Evolutionary conservation across 2,797 vertebrate species (phyloP).

Genomic region (Decapterus maruadsi): DNA sequence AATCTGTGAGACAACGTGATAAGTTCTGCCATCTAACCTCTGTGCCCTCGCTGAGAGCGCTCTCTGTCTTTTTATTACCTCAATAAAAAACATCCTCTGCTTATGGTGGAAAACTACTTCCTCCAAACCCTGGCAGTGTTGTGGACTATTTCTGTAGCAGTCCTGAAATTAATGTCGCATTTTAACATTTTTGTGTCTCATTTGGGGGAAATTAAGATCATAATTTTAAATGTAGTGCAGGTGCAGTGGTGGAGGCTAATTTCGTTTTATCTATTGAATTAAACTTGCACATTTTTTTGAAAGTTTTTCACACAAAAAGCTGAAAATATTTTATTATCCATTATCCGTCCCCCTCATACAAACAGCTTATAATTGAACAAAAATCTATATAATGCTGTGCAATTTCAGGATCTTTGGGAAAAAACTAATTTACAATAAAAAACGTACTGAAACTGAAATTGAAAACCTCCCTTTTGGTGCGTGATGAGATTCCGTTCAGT

Average conservation of each 20-base stretch:
- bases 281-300: too few relatives aligned
- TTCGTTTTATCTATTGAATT: neutral
- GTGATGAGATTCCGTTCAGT: neutral
- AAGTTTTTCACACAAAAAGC: too few relatives aligned
- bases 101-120: neutral
- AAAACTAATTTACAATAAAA: neutral
- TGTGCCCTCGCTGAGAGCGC: neutral
- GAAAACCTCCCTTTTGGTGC: neutral
- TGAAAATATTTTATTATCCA: neutral
- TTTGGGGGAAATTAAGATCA: neutral
- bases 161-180: neutral
- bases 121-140: neutral
- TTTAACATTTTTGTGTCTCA: neutral
- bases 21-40: neutral
- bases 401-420: neutral
- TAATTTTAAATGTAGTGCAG: neutral
- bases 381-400: neutral
- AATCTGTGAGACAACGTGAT: neutral
- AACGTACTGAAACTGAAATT: neutral
- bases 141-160: neutral
- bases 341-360: neutral
- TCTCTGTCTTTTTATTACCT: slow-evolving; percentile 8
- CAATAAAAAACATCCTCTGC: slow-evolving; percentile 3
- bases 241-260: neutral
- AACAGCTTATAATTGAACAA: neutral